Evolutionary conservation across 1,140 invertebrate species (phyloP).

Genomic region (Acyrthosiphon pisum): DNA sequence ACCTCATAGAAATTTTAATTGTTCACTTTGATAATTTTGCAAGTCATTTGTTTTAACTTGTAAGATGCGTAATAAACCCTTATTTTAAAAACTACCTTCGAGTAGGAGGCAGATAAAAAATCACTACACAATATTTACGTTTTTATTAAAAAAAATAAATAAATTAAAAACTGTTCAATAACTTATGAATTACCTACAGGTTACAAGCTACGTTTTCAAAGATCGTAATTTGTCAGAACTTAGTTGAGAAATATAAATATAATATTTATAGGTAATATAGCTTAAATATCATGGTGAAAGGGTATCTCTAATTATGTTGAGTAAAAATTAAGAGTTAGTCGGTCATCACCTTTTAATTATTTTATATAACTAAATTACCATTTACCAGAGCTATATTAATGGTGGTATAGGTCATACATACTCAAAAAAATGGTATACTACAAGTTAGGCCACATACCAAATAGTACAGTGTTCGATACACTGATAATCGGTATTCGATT

Average conservation of each 20-base stretch:
- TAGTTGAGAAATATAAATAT: too few relatives aligned
- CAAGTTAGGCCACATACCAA: too few relatives aligned
- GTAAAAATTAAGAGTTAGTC: too few relatives aligned
- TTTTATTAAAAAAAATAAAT: not conserved
- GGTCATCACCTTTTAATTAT: too few relatives aligned
- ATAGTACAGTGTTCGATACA: too few relatives aligned
- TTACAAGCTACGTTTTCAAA: not conserved
- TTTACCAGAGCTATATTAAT: not conserved
- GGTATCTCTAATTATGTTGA: accelerated
- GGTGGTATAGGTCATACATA: not conserved
- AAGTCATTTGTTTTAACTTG: not conserved
- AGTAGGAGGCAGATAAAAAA: not conserved
- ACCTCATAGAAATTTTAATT: not conserved
- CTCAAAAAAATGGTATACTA: not conserved
- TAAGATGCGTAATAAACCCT: not conserved
- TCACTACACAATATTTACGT: too few relatives aligned
- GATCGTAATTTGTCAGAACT: too few relatives aligned
- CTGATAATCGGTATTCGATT: too few relatives aligned
- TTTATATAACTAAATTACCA: not conserved
- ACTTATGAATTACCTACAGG: not conserved
- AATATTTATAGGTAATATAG: too few relatives aligned
- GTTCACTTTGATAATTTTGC: not conserved
- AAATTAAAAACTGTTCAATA: not conserved
- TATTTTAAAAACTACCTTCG: not conserved
- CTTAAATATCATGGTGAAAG: not conserved